These are phyloP conservation scores for Trachurus trachurus DNA, from an alignment of 2,797 vertebrate species.

Conservation along the genomic window DNA sequence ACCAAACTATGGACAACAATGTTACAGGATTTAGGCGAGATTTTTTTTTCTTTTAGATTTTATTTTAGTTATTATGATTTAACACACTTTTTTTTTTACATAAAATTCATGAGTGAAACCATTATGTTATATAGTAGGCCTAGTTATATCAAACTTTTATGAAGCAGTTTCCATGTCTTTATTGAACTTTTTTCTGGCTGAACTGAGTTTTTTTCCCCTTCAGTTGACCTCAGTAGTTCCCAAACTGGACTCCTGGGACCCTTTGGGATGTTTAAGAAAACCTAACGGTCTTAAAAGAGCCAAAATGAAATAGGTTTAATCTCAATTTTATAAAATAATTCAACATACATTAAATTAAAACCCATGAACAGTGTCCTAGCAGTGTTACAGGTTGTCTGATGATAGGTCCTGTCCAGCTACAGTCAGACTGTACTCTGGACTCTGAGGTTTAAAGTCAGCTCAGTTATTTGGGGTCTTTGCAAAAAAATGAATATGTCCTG, in stretches of 20 bases:
- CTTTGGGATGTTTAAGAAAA: neutral
- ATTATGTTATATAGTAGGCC: neutral
- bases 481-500: neutral
- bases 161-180: neutral
- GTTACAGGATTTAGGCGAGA: neutral
- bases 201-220: neutral
- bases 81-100: neutral
- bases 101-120: neutral
- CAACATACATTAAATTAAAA: neutral
- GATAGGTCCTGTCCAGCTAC: neutral
- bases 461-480: neutral
- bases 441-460: neutral
- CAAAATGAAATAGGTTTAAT: neutral
- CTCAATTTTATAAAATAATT: neutral
- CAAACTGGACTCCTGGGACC: constrained; percentile 25
- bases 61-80: neutral
- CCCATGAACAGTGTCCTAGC: neutral
- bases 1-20: neutral
- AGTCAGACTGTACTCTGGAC: neutral
- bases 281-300: neutral
- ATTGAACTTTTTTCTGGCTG: neutral
- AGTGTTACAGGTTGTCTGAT: neutral
- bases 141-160: neutral
- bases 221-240: constrained; percentile 3
- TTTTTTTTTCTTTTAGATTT: too few species aligned